Evolutionary conservation across 2,113 vertebrate species (phyloP).

Genomic region (Cyanoderma ruficeps): DNA sequence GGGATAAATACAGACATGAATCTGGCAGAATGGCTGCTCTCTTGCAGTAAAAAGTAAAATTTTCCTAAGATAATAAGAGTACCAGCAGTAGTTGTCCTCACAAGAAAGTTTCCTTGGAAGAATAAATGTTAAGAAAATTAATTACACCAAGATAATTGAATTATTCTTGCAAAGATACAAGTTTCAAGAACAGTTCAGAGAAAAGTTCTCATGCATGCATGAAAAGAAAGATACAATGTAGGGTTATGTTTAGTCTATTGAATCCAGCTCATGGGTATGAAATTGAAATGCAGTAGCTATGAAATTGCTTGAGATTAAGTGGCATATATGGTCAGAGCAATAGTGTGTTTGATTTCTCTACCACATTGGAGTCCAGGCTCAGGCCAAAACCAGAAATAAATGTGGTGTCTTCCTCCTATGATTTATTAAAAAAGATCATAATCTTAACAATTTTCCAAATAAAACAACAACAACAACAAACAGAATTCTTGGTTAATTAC

Average conservation of each 20-base stretch:
- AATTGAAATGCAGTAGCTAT: constrained; percentile 47
- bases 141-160: neutral
- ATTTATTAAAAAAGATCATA: neutral
- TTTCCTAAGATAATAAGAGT: neutral
- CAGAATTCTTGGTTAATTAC: neutral
- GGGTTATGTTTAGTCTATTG: neutral
- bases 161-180: neutral
- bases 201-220: neutral
- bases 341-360: neutral
- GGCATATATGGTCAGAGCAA: neutral
- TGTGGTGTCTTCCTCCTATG: neutral
- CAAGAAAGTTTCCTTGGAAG: neutral
- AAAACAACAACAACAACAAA: neutral
- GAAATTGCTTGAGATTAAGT: constrained; percentile 35
- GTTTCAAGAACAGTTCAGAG: neutral
- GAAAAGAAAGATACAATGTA: neutral
- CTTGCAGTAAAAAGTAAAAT: neutral
- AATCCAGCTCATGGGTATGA: constrained; percentile 17
- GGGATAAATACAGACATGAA: neutral
- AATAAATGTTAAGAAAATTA: neutral
- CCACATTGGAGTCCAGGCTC: neutral
- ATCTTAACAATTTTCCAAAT: neutral
- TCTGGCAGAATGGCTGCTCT: neutral
- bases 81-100: neutral
- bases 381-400: neutral